Evolutionary conservation across 2,113 vertebrate species (phyloP).

Genomic region (Pongo pygmaeus): DNA sequence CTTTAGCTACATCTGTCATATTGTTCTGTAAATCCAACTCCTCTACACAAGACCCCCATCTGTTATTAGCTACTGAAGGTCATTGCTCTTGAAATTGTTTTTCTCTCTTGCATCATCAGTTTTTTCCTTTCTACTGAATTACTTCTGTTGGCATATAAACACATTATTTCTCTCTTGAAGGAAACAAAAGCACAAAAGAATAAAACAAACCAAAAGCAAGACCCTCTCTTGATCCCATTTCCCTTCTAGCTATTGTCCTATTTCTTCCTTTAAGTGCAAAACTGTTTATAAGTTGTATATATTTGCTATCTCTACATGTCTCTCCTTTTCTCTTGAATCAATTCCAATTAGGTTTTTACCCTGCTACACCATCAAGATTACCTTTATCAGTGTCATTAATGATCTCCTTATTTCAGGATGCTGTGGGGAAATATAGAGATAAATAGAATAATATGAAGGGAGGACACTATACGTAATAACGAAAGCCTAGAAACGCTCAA

Average conservation of each 20-base stretch:
- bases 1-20: not conserved
- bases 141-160: constrained; percentile 7
- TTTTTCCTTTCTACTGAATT: not conserved
- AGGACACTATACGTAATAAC: not conserved
- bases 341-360: not conserved
- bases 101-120: not conserved
- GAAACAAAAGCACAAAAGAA: not conserved
- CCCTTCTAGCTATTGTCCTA: not conserved
- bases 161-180: not conserved
- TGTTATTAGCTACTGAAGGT: not conserved
- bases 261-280: not conserved
- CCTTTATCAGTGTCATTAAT: not conserved
- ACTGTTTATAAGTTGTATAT: not conserved
- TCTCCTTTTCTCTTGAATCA: not conserved
- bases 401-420: not conserved
- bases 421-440: not conserved
- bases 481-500: not conserved
- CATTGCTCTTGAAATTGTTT: not conserved
- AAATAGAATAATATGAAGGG: not conserved
- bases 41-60: not conserved
- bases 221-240: not conserved
- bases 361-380: not conserved
- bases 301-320: not conserved
- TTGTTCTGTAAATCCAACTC: not conserved
- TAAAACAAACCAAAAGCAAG: not conserved